A percentile compares a stretch with the other conserved stretches of the same genome.
These are phyloP conservation scores for Holothuria leucospilota DNA, from an alignment of 53 echinoderm and acorn worm genomes.

Conservation along the genomic window DNA sequence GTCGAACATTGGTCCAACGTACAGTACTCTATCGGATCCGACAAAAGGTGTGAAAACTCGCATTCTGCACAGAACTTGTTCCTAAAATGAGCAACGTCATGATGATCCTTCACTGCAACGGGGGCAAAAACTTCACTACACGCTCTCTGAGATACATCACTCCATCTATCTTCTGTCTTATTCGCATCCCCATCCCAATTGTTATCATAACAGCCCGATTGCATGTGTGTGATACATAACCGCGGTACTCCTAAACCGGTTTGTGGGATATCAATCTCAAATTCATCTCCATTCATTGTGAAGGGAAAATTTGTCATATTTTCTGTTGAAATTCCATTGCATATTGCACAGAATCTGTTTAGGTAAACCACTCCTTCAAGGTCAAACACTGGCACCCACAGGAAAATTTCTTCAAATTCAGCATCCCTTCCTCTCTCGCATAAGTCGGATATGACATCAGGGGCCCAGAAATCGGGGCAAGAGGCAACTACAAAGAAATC, in stretches of 20 bases:
- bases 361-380: slow-evolving; percentile 59
- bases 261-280: background rate
- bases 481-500: slow-evolving; percentile 30
- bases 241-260: background rate
- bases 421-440: slow-evolving; percentile 16
- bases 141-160: no score
- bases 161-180: no score
- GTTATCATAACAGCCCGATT: no score
- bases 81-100: no score
- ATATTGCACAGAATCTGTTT: slow-evolving; percentile 79
- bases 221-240: background rate
- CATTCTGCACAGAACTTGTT: no score
- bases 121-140: no score
- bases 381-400: slow-evolving; percentile 71
- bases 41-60: no score
- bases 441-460: background rate
- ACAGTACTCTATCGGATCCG: background rate
- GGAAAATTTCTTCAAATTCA: slow-evolving; percentile 44
- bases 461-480: background rate
- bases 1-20: background rate
- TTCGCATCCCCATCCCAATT: no score
- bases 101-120: no score
- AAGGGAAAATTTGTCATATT: slow-evolving; percentile 39
- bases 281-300: background rate
- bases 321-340: slow-evolving; percentile 50